phyloP scores from a whole-genome alignment of 2,797 vertebrate genomes.

The Triplophysa bombifrons region DNA sequence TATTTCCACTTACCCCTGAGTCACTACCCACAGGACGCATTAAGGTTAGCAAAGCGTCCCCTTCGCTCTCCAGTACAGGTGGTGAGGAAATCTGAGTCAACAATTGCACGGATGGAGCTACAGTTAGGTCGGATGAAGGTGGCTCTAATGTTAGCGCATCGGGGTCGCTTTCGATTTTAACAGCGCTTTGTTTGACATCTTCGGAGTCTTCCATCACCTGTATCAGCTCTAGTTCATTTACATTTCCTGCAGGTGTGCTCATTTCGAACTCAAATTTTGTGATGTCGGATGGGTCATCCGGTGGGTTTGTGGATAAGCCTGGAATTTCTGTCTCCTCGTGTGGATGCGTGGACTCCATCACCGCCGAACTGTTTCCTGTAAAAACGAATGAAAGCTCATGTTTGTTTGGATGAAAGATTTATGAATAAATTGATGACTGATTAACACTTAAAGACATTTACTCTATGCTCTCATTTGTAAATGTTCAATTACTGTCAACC shows the following conservation, averaged over 20 bases:
- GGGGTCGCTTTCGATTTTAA: conserved; percentile 63
- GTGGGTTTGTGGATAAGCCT: conserved; percentile 8
- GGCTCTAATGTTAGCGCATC: conserved; percentile 50
- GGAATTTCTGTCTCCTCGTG: conserved; percentile 43
- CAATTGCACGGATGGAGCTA: conserved; percentile 16
- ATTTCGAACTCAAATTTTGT: conserved; percentile 64
- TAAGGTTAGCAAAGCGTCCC: conserved; percentile 42
- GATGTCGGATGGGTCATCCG: conserved; percentile 49
- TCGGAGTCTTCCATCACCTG: conserved; percentile 61
- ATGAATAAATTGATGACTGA: neutral
- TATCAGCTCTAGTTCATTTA: conserved; percentile 63
- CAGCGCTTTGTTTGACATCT: conserved; percentile 57
- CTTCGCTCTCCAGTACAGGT: conserved; percentile 23
- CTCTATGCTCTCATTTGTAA: neutral
- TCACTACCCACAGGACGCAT: conserved; percentile 41
- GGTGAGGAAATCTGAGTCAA: conserved; percentile 48
- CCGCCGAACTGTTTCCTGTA: conserved; percentile 53
- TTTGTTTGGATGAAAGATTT: neutral
- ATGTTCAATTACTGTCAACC: conserved; percentile 36
- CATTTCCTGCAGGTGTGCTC: conserved; percentile 57
- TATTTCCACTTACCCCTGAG: conserved; percentile 5
- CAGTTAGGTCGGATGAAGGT: neutral
- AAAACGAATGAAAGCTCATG: conserved; percentile 3
- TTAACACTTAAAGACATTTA: too few relatives aligned
- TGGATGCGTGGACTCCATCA: conserved; percentile 39